Percentiles rank a stretch among this genome's conserved stretches.
Conservation (phyloP, 2,888 invertebrate genomes). For the Zeuzera pyrina region DNA sequence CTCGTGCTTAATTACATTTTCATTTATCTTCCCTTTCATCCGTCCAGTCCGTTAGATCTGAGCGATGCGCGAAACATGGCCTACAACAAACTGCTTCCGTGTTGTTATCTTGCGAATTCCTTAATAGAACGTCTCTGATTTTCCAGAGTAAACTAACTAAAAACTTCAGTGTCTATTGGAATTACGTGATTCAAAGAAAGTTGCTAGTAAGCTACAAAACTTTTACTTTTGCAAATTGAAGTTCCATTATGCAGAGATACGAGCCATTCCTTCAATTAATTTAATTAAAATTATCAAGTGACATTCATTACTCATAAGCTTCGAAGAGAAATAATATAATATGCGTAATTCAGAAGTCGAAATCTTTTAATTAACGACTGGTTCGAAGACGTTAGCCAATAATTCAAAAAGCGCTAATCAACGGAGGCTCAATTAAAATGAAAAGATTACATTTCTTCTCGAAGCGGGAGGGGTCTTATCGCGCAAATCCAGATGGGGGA, state of each 20-base stretch:
- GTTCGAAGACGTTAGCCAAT: not conserved
- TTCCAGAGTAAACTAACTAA: no score
- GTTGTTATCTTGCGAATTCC: slow-evolving; percentile 4
- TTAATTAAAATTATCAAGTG: no score
- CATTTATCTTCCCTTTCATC: slow-evolving; percentile 56
- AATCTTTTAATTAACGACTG: slow-evolving; percentile 2
- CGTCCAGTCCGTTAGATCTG: slow-evolving; percentile 25
- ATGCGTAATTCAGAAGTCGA: no score
- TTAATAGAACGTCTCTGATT: slow-evolving; percentile 3
- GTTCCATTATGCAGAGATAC: no score
- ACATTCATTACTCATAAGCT: no score
- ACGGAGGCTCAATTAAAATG: slow-evolving; percentile 41
- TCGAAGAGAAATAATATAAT: no score
- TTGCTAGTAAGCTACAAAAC: no score
- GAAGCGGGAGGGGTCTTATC: slow-evolving; percentile 32
- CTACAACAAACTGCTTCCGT: slow-evolving; percentile 20
- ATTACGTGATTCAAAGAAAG: no score
- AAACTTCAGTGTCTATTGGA: no score
- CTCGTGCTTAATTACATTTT: slow-evolving; percentile 64
- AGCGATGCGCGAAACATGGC: slow-evolving; percentile 23
- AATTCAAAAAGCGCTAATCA: slow-evolving; percentile 17
- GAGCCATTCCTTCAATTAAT: no score
- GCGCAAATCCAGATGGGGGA: slow-evolving; percentile 25
- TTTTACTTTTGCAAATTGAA: no score
- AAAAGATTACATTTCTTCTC: slow-evolving; percentile 35